Percentiles rank a stretch among this genome's conserved stretches.
phyloP scores from a whole-genome alignment of 2,797 vertebrate genomes.

The Pseudopleuronectes americanus region DNA sequence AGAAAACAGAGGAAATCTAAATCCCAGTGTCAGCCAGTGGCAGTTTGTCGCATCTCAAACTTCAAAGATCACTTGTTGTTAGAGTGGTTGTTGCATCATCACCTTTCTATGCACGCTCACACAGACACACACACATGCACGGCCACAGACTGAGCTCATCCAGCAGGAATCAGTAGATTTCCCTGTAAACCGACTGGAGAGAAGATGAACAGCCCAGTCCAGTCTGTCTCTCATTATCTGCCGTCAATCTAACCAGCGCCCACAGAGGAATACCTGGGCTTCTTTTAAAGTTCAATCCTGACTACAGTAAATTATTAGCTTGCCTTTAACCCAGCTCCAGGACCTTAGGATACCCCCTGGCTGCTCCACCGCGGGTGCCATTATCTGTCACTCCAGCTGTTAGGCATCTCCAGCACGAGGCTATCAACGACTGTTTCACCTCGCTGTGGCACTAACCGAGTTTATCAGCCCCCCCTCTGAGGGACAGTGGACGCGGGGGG shows the following conservation, averaged over 20 bases:
- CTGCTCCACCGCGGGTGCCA: constrained; percentile 33
- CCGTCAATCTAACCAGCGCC: constrained; percentile 66
- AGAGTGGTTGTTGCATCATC: neutral
- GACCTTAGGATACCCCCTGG: constrained; percentile 62
- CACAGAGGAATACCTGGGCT: constrained; percentile 76
- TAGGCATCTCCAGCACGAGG: constrained; percentile 36
- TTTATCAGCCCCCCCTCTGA: constrained; percentile 36
- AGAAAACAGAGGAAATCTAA: no score
- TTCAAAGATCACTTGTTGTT: constrained; percentile 21
- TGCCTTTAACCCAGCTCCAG: constrained; percentile 56
- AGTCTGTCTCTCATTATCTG: constrained; percentile 77
- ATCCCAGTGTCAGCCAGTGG: no score
- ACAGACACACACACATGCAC: neutral
- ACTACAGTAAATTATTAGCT: constrained; percentile 72
- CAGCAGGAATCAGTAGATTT: constrained; percentile 60
- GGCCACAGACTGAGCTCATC: constrained; percentile 42
- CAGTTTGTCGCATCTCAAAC: no score
- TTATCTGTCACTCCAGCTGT: constrained; percentile 63
- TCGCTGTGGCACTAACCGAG: constrained; percentile 14
- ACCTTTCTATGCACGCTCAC: neutral
- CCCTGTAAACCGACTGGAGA: constrained; percentile 36
- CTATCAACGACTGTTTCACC: constrained; percentile 32
- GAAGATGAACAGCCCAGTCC: constrained; percentile 39
- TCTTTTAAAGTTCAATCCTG: constrained; percentile 70
- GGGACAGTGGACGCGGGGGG: constrained; percentile 30